A percentile compares a stretch with the other conserved stretches of the same genome.
These are phyloP conservation scores for Drosophila pseudoobscura DNA, from an alignment of 1,140 invertebrate species.

Conservation along the genomic window DNA sequence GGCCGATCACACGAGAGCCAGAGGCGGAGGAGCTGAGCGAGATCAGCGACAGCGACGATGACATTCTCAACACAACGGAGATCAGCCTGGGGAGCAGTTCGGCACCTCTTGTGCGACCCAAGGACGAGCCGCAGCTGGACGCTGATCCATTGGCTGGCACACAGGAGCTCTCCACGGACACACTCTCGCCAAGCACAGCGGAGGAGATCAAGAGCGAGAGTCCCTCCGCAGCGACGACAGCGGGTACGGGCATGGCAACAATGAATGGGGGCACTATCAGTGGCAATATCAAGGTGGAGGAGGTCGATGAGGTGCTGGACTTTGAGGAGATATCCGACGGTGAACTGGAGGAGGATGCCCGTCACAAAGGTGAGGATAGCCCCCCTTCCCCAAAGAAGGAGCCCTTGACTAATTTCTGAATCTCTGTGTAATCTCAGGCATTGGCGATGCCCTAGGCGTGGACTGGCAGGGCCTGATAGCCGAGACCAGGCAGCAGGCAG, in stretches of 20 bases:
- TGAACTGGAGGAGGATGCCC: slow-evolving; percentile 91
- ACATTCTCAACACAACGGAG: slow-evolving; percentile 87
- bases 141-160: slow-evolving; percentile 43
- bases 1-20: slow-evolving; percentile 11
- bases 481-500: slow-evolving; percentile 87
- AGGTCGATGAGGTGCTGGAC: slow-evolving; percentile 88
- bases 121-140: slow-evolving; percentile 66
- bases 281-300: slow-evolving; percentile 49
- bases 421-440: slow-evolving; percentile 83
- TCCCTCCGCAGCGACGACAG: slow-evolving; percentile 26
- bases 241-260: background rate
- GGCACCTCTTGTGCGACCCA: slow-evolving; percentile 49
- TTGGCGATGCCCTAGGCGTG: slow-evolving; percentile 94
- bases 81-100: slow-evolving; percentile 11
- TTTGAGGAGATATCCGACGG: slow-evolving; percentile 96
- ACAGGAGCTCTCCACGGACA: slow-evolving; percentile 49
- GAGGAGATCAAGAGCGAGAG: slow-evolving; percentile 65
- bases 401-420: background rate
- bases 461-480: slow-evolving; percentile 95
- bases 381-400: too few species aligned
- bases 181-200: slow-evolving; percentile 24
- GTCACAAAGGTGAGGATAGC: slow-evolving; percentile 71
- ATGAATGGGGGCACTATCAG: slow-evolving; percentile 75
- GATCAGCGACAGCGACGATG: slow-evolving; percentile 93
- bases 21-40: slow-evolving; percentile 89